Evolutionary conservation across 2,888 invertebrate genomes (phyloP).

Genomic region (Pheosia gnoma): DNA sequence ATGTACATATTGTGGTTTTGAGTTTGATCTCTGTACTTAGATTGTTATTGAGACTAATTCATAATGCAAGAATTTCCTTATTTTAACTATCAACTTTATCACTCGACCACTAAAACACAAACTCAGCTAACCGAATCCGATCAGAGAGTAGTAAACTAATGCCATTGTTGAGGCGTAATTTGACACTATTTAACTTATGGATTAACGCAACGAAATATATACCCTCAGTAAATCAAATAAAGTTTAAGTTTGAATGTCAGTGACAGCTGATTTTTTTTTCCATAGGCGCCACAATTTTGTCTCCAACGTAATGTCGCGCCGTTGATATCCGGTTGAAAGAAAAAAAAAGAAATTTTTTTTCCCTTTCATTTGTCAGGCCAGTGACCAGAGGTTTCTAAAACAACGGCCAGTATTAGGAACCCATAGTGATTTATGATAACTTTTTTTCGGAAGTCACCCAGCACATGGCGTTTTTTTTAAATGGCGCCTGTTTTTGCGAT

Average conservation of each 20-base stretch:
- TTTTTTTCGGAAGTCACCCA: constrained; percentile 42
- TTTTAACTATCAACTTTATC: constrained; percentile 11
- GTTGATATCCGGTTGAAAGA: constrained; percentile 72
- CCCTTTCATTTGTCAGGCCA: constrained; percentile 36
- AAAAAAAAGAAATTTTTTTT: constrained; percentile 36
- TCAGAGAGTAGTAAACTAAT: constrained; percentile 35
- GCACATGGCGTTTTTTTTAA: constrained; percentile 26
- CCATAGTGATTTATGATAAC: constrained; percentile 70
- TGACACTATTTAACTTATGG: constrained; percentile 39
- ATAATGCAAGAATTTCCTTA: constrained; percentile 7
- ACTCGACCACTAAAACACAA: background rate
- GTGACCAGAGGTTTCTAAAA: constrained; percentile 52
- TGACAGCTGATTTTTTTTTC: background rate
- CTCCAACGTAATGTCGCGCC: constrained; percentile 72
- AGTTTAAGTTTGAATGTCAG: background rate
- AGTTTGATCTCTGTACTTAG: background rate
- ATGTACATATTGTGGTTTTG: too few species aligned
- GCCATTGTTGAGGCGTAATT: constrained; percentile 42
- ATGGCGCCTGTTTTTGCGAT: background rate
- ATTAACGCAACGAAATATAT: background rate
- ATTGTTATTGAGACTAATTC: background rate
- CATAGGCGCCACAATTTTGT: constrained; percentile 73
- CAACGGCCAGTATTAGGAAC: constrained; percentile 46
- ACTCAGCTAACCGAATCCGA: constrained; percentile 9
- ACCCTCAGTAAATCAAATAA: background rate